phyloP scores from a whole-genome alignment of 1,140 invertebrate species.

The Mamestra configurata region DNA sequence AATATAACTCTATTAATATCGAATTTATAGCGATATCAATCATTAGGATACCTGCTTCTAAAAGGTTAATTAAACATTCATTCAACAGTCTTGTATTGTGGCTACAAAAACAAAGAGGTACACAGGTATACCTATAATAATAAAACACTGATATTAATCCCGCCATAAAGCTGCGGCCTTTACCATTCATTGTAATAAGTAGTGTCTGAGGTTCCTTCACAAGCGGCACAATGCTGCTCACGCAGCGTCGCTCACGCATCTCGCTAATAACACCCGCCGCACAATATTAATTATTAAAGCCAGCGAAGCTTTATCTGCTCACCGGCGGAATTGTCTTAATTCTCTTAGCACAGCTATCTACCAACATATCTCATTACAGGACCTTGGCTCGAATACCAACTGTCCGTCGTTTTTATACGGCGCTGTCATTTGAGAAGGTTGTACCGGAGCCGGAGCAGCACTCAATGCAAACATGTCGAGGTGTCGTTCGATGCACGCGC shows the following conservation, averaged over 20 bases:
- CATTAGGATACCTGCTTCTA: conserved; percentile 6
- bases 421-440: conserved; percentile 86
- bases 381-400: conserved; percentile 85
- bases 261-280: conserved; percentile 25
- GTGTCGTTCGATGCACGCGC: conserved; percentile 63
- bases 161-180: conserved; percentile 43
- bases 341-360: conserved; percentile 76
- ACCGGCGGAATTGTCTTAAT: conserved; percentile 73
- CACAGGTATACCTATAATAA: conserved; percentile 10
- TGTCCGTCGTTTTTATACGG: conserved; percentile 83
- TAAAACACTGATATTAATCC: conserved; percentile 50
- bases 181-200: conserved; percentile 47
- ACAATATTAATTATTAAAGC: conserved; percentile 65
- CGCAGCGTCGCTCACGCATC: conserved; percentile 27
- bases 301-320: conserved; percentile 63
- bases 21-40: conserved; percentile 31
- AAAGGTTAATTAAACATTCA: conserved; percentile 39
- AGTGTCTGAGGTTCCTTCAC: conserved; percentile 9
- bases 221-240: conserved; percentile 31
- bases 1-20: conserved; percentile 33
- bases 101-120: conserved; percentile 24
- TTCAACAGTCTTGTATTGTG: background rate
- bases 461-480: conserved; percentile 85
- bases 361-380: conserved; percentile 83
- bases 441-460: conserved; percentile 70